These are phyloP conservation scores for Spinibarbus caldwelli DNA, from an alignment of 2,797 vertebrate species.

Conservation along the genomic window DNA sequence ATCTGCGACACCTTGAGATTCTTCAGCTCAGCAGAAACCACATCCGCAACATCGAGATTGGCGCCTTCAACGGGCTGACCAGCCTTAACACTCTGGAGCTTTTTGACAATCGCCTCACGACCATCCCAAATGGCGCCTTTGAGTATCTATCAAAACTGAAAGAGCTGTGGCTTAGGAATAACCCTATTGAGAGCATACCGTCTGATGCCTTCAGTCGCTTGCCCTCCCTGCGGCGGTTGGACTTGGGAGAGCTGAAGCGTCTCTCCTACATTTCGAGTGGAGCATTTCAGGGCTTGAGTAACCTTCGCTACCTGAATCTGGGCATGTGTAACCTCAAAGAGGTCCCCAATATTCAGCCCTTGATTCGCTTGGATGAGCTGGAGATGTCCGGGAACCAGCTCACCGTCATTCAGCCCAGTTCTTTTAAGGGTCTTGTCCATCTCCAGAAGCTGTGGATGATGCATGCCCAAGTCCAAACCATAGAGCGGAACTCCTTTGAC, in stretches of 20 bases:
- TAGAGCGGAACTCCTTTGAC: slow-evolving; percentile 98
- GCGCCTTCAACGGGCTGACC: slow-evolving; percentile 97
- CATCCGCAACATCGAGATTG: slow-evolving; percentile 98
- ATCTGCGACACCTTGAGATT: slow-evolving; percentile 96
- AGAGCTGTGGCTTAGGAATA: slow-evolving; percentile 97
- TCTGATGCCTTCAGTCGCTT: slow-evolving; percentile 99
- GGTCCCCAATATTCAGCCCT: slow-evolving; percentile 95
- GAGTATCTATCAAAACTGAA: slow-evolving; percentile 99
- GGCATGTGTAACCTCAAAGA: slow-evolving; percentile 99
- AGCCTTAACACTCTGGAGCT: slow-evolving; percentile 99
- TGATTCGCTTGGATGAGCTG: slow-evolving; percentile 94
- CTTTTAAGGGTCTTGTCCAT: slow-evolving; percentile 94
- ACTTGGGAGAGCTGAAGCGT: slow-evolving; percentile 96
- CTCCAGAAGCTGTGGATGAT: slow-evolving; percentile 99
- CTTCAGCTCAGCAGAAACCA: slow-evolving; percentile 97
- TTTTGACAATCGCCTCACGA: slow-evolving; percentile 99
- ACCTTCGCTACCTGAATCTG: slow-evolving; percentile 98
- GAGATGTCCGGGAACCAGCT: slow-evolving; percentile 99
- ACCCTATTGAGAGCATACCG: slow-evolving; percentile 99
- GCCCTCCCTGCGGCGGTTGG: slow-evolving; percentile 92
- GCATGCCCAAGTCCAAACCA: slow-evolving; percentile 97
- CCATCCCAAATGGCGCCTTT: slow-evolving; percentile 99
- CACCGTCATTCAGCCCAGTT: slow-evolving; percentile 89
- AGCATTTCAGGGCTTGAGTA: slow-evolving; percentile 97
- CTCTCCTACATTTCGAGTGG: slow-evolving; percentile 98